A percentile compares a stretch with the other conserved stretches of the same genome.
Evolutionary conservation across 2,797 vertebrate species (phyloP).

Genomic region (Mus spretus): DNA sequence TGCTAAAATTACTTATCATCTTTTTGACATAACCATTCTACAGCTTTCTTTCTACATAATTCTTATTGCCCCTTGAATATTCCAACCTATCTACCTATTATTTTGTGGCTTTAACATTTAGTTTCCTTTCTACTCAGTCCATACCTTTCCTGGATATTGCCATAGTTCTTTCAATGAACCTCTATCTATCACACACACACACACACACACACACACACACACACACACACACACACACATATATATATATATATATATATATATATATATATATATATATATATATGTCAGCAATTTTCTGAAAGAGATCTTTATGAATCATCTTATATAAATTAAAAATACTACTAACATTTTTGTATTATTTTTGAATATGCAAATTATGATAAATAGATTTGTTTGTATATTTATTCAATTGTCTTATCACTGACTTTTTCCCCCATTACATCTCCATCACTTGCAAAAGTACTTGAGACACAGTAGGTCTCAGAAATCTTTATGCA

Average conservation of each 20-base stretch:
- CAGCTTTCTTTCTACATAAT: neutral
- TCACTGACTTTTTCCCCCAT: neutral
- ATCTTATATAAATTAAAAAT: neutral
- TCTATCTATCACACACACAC: neutral
- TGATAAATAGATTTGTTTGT: neutral
- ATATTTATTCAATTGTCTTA: neutral
- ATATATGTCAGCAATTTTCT: neutral
- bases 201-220: too few relatives aligned
- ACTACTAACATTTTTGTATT: neutral
- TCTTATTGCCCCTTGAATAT: fast-evolving
- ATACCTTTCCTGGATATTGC: neutral
- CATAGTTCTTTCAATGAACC: neutral
- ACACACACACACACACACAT: too few relatives aligned
- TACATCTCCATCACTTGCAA: neutral
- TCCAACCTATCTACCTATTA: neutral
- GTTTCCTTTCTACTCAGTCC: neutral
- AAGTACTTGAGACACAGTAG: neutral
- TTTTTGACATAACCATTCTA: neutral
- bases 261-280: too few relatives aligned
- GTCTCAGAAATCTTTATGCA: neutral
- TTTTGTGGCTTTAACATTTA: neutral
- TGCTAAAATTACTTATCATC: neutral
- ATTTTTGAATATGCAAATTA: neutral
- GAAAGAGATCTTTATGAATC: neutral
- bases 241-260: too few relatives aligned